These are phyloP conservation scores for Microcebus jonahi DNA, from an alignment of 2,113 vertebrate species.

Conservation along the genomic window DNA sequence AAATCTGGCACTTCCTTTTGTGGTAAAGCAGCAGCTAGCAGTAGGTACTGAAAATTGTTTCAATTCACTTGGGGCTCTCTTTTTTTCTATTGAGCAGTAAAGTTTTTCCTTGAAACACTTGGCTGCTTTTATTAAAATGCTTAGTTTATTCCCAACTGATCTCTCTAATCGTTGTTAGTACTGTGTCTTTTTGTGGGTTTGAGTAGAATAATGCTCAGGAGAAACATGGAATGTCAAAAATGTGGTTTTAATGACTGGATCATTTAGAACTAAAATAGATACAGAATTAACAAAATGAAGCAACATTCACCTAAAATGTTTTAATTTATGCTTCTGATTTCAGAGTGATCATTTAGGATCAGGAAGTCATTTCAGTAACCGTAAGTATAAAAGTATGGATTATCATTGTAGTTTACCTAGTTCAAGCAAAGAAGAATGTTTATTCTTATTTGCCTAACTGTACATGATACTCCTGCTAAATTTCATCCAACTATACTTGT, in stretches of 20 bases:
- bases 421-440: not conserved
- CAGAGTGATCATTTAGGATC: constrained; percentile 81
- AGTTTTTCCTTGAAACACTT: constrained; percentile 30
- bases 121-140: constrained; percentile 49
- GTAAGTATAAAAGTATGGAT: constrained; percentile 76
- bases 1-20: not conserved
- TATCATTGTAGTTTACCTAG: not conserved
- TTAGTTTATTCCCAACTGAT: not conserved
- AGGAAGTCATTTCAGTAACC: constrained; percentile 79
- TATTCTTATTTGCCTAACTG: not conserved
- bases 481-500: not conserved
- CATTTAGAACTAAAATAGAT: constrained; percentile 15
- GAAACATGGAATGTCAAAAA: constrained; percentile 28
- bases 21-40: not conserved
- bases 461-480: not conserved
- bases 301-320: constrained; percentile 43
- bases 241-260: constrained; percentile 17
- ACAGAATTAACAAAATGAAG: not conserved
- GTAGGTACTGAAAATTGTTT: not conserved
- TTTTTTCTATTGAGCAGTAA: not conserved
- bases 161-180: not conserved
- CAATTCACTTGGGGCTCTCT: not conserved
- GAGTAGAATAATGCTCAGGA: not conserved
- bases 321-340: constrained; percentile 67
- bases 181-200: constrained; percentile 17